Conservation (phyloP, 2,113 vertebrate species). For the Lepus europaeus region DNA sequence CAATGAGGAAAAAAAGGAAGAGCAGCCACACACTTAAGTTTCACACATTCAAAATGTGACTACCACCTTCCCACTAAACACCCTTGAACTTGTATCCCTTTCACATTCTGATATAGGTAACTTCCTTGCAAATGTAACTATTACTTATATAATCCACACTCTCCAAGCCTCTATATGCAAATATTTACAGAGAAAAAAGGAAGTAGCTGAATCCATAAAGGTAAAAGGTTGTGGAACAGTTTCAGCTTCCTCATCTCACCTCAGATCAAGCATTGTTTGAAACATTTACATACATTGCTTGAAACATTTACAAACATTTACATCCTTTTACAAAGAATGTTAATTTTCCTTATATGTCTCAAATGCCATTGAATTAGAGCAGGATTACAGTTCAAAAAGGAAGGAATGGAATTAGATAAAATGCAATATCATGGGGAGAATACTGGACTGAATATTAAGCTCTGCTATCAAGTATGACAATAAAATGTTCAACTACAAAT, state of each 20-base stretch:
- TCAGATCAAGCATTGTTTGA: conserved; percentile 47
- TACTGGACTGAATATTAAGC: neutral
- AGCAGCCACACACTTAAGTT: neutral
- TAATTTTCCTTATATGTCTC: neutral
- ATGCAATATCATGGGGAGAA: neutral
- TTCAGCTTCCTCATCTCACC: neutral
- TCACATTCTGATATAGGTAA: conserved; percentile 34
- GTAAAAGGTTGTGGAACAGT: neutral
- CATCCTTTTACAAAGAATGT: neutral
- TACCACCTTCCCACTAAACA: neutral
- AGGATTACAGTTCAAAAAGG: neutral
- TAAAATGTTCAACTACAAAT: neutral
- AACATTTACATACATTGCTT: conserved; percentile 2
- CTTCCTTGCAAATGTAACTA: conserved; percentile 18
- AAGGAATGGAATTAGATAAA: conserved; percentile 15
- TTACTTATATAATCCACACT: neutral
- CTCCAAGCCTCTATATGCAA: neutral
- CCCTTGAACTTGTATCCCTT: conserved; percentile 17
- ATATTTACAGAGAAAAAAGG: conserved; percentile 46
- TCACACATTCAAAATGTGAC: neutral
- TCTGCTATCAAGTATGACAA: neutral
- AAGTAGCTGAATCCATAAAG: neutral
- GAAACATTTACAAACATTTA: neutral
- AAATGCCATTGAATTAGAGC: conserved; percentile 18
- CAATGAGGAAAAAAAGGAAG: neutral